phyloP scores from a whole-genome alignment of 2,797 vertebrate species.

The Danio aesculapii region DNA sequence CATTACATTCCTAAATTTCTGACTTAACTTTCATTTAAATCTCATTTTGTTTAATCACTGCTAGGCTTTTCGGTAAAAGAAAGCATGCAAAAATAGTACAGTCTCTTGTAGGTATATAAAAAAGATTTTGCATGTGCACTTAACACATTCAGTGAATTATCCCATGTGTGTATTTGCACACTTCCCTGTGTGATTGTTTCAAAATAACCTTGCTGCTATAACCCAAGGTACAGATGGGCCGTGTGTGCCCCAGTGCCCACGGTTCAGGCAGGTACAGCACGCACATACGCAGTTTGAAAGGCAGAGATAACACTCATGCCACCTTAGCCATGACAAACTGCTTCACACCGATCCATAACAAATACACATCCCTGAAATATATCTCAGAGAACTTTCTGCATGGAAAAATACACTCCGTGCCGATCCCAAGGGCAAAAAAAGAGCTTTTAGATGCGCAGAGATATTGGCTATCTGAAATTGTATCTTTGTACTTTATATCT shows the following conservation, averaged over 20 bases:
- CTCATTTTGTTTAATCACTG: no score
- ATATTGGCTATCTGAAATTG: slow-evolving; percentile 51
- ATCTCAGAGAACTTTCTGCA: slow-evolving; percentile 33
- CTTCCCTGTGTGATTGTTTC: slow-evolving; percentile 23
- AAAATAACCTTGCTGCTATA: slow-evolving; percentile 71
- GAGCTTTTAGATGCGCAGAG: slow-evolving; percentile 31
- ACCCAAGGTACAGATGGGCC: slow-evolving; percentile 73
- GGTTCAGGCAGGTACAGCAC: slow-evolving; percentile 62
- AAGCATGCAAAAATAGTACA: background rate
- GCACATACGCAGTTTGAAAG: slow-evolving; percentile 38
- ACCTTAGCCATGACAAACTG: slow-evolving; percentile 50
- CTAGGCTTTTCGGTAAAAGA: no score
- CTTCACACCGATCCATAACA: slow-evolving; percentile 49
- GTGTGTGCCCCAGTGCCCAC: slow-evolving; percentile 72
- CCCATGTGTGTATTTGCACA: slow-evolving; percentile 14
- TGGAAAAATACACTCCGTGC: slow-evolving; percentile 42
- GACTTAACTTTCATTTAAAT: no score
- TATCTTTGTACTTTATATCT: slow-evolving; percentile 39
- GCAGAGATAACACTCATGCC: slow-evolving; percentile 47
- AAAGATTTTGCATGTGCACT: background rate
- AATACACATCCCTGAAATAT: slow-evolving; percentile 39
- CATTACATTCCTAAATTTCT: no score
- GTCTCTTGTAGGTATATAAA: background rate
- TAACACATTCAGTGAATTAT: background rate
- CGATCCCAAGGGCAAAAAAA: slow-evolving; percentile 50